Conservation (phyloP, 2,888 invertebrate species). For the Mythimna vitellina region DNA sequence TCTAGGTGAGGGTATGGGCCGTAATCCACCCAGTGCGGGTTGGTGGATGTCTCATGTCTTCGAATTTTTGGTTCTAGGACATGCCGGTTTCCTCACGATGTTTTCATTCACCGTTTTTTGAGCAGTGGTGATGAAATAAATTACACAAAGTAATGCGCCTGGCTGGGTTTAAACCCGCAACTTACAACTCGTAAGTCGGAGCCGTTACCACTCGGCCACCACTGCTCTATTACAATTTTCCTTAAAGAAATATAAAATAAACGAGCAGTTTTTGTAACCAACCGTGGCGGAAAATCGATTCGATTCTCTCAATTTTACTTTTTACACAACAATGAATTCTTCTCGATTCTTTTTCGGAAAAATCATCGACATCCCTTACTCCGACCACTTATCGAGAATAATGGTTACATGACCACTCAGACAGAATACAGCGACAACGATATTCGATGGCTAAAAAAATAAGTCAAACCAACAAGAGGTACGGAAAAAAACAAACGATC, state of each 20-base stretch:
- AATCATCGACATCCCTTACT: not conserved
- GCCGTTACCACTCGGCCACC: too few relatives aligned
- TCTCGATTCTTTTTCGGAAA: constrained; percentile 27
- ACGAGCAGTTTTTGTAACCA: not conserved
- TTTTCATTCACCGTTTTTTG: too few relatives aligned
- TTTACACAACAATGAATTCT: constrained; percentile 14
- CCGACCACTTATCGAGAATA: constrained; percentile 50
- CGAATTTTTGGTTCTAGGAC: too few relatives aligned
- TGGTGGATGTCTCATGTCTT: too few relatives aligned
- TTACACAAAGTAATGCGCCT: too few relatives aligned
- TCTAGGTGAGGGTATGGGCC: too few relatives aligned
- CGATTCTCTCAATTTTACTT: constrained; percentile 12
- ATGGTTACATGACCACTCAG: constrained; percentile 62
- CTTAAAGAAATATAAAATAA: not conserved
- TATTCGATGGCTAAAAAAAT: constrained; percentile 33
- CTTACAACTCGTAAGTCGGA: too few relatives aligned
- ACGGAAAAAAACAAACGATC: constrained; percentile 28
- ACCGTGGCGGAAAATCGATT: constrained; percentile 10
- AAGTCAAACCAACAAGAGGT: constrained; percentile 30
- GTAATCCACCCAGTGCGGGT: too few relatives aligned
- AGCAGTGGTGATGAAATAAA: too few relatives aligned
- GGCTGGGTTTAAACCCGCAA: too few relatives aligned
- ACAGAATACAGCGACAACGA: constrained; percentile 60
- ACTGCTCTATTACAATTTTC: too few relatives aligned
- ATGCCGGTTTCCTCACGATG: too few relatives aligned